These are phyloP conservation scores for Ursus arctos DNA, from an alignment of 2,113 vertebrate species.

Conservation along the genomic window DNA sequence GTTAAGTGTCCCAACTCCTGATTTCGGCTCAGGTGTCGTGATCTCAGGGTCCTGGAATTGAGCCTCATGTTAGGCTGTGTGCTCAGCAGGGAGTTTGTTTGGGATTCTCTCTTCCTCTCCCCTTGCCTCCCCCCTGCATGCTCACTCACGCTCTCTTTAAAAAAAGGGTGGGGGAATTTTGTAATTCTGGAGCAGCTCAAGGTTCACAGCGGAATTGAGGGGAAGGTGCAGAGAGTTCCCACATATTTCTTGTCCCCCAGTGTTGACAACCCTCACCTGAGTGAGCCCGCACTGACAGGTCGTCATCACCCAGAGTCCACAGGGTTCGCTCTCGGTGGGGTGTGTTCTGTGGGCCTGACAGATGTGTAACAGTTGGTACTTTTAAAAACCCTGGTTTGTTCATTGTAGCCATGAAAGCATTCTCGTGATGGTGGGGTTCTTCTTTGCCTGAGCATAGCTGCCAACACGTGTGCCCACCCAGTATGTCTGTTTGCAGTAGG, in stretches of 20 bases:
- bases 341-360: neutral
- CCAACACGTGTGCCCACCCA: too few species aligned
- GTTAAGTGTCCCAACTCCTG: neutral
- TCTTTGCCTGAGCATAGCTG: neutral
- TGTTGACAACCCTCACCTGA: fast-evolving
- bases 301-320: neutral
- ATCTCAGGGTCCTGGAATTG: neutral
- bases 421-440: neutral
- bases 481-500: fast-evolving
- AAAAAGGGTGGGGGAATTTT: neutral
- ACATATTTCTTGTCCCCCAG: too few species aligned
- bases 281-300: fast-evolving
- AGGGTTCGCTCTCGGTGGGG: neutral
- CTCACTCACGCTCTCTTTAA: neutral
- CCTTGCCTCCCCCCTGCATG: neutral
- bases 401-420: neutral
- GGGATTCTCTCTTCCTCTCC: neutral
- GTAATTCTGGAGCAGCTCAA: neutral
- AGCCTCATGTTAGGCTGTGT: neutral
- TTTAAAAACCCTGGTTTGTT: neutral
- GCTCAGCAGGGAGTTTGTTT: neutral
- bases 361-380: neutral
- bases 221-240: neutral
- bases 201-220: neutral
- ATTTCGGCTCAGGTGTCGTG: neutral